Evolutionary conservation across 2,113 vertebrate species (phyloP).

Genomic region (Entelurus aequoreus): DNA sequence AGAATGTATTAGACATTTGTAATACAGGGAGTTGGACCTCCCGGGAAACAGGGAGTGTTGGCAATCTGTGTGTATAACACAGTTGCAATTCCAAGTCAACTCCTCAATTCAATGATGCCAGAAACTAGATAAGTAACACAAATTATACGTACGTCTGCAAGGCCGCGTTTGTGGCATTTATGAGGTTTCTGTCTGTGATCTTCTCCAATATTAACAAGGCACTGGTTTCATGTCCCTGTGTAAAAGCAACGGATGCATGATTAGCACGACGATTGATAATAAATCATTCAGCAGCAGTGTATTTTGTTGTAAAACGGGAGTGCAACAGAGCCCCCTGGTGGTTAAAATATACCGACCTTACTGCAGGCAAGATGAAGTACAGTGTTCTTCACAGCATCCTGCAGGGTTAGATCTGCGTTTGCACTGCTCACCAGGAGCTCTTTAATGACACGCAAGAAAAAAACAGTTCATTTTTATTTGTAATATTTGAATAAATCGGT

Average conservation of each 20-base stretch:
- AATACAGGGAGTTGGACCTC: no score
- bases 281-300: not conserved
- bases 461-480: no score
- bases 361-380: slow-evolving; percentile 97
- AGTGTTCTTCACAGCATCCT: slow-evolving; percentile 93
- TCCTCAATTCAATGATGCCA: not conserved
- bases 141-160: slow-evolving; percentile 90
- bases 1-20: no score
- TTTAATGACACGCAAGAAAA: slow-evolving; percentile 37
- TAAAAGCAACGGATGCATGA: slow-evolving; percentile 18
- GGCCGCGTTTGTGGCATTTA: slow-evolving; percentile 95
- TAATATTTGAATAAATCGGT: no score
- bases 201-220: slow-evolving; percentile 99
- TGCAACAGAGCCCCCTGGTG: slow-evolving; percentile 26
- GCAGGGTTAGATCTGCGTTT: slow-evolving; percentile 94
- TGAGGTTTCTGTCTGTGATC: slow-evolving; percentile 95
- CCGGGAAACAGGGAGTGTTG: no score
- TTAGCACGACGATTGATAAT: not conserved
- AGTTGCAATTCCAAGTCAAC: not conserved
- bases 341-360: slow-evolving; percentile 78
- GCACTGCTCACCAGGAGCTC: slow-evolving; percentile 97
- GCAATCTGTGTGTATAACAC: no score
- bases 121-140: slow-evolving; percentile 6
- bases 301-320: not conserved
- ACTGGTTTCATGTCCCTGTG: slow-evolving; percentile 99